phyloP scores from a whole-genome alignment of 1,140 invertebrate species.

The Ylistrum balloti region DNA sequence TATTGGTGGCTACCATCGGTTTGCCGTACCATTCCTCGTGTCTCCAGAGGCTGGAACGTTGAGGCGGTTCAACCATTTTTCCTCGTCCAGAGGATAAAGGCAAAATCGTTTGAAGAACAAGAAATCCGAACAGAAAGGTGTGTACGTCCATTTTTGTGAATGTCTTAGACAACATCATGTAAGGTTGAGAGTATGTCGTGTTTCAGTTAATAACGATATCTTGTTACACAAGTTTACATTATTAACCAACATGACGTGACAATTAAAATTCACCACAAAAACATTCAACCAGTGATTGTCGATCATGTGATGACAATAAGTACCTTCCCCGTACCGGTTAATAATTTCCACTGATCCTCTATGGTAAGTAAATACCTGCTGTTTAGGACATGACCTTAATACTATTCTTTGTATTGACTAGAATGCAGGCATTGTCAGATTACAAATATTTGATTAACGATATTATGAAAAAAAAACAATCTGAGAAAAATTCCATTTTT shows the following conservation, averaged over 20 bases:
- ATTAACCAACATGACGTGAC: not conserved
- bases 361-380: not conserved
- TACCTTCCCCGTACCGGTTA: not conserved
- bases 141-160: constrained; percentile 27
- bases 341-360: not conserved
- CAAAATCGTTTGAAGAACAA: not conserved
- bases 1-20: constrained; percentile 91
- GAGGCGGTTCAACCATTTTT: constrained; percentile 93
- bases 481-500: no score
- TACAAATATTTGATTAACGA: not conserved
- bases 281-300: not conserved
- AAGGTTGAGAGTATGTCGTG: not conserved
- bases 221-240: not conserved
- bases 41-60: constrained; percentile 95
- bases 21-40: constrained; percentile 89
- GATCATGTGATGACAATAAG: not conserved
- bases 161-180: not conserved
- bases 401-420: not conserved
- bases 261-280: constrained; percentile 6
- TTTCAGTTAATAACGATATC: not conserved
- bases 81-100: constrained; percentile 86
- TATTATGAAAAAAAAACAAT: no score
- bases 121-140: not conserved
- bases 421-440: not conserved
- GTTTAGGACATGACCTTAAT: not conserved